Evolutionary conservation across 1,140 invertebrate species (phyloP).

Genomic region (Dysdera silvatica): DNA sequence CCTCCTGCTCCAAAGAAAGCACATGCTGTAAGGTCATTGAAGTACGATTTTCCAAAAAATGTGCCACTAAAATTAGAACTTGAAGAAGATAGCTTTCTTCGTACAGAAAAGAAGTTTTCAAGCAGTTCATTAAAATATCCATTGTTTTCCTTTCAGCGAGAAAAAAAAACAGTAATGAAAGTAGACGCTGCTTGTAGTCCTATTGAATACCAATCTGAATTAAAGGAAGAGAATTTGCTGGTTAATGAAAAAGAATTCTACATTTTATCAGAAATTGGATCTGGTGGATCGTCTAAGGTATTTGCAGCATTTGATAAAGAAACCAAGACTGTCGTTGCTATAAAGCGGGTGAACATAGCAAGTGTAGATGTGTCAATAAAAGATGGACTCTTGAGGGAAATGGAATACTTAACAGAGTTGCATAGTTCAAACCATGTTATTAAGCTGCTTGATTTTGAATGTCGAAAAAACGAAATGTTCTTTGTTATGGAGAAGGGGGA

Average conservation of each 20-base stretch:
- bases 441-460: conserved; percentile 69
- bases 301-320: conserved; percentile 47
- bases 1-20: no score
- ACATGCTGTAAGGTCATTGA: no score
- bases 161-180: no score
- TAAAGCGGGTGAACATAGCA: conserved; percentile 61
- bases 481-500: conserved; percentile 91
- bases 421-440: conserved; percentile 74
- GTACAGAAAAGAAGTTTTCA: no score
- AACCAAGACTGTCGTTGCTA: conserved; percentile 42
- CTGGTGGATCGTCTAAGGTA: conserved; percentile 56
- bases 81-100: no score
- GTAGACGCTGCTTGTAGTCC: no score
- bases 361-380: conserved; percentile 60
- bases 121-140: no score
- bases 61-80: no score
- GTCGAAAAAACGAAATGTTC: conserved; percentile 52
- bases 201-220: no score
- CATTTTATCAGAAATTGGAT: conserved; percentile 48
- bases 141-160: no score
- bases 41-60: no score
- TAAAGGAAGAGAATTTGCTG: no score
- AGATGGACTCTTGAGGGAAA: conserved; percentile 82
- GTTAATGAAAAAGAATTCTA: conserved; percentile 45
- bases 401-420: conserved; percentile 69